phyloP scores from a whole-genome alignment of 2,113 vertebrate genomes.

The Pygoscelis adeliae region DNA sequence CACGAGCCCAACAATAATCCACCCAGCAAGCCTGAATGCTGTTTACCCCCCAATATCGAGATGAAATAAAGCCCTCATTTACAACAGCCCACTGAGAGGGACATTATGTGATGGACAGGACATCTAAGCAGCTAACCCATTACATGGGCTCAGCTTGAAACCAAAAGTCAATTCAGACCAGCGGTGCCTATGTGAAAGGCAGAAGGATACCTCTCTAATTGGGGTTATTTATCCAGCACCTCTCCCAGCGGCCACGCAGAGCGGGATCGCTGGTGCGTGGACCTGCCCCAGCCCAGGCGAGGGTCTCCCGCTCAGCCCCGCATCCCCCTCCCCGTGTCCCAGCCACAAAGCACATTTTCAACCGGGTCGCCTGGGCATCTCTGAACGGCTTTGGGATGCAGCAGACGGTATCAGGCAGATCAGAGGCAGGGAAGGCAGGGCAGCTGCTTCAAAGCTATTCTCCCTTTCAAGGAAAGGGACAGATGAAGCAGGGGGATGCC shows the following conservation, averaged over 20 bases:
- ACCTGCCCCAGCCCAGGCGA: rapidly evolving
- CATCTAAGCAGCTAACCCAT: background rate
- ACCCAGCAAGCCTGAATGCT: background rate
- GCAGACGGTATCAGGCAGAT: background rate
- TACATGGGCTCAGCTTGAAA: background rate
- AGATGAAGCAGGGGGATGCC: background rate
- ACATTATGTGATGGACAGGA: background rate
- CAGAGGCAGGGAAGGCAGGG: background rate
- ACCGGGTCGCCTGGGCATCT: background rate
- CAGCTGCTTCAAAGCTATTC: background rate
- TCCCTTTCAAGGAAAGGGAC: background rate
- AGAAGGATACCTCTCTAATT: background rate
- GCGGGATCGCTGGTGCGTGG: rapidly evolving
- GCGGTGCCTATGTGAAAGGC: background rate
- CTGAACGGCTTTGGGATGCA: background rate
- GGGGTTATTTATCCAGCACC: background rate
- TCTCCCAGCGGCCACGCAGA: rapidly evolving
- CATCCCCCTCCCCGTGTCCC: background rate
- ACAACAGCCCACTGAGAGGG: background rate
- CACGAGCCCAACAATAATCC: background rate
- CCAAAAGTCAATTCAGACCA: background rate
- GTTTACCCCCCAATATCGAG: rapidly evolving
- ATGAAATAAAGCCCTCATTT: background rate
- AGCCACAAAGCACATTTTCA: background rate
- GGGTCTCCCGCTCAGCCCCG: background rate